Conservation (phyloP, 2,888 invertebrate species). For the Drosophila longiperda region DNA sequence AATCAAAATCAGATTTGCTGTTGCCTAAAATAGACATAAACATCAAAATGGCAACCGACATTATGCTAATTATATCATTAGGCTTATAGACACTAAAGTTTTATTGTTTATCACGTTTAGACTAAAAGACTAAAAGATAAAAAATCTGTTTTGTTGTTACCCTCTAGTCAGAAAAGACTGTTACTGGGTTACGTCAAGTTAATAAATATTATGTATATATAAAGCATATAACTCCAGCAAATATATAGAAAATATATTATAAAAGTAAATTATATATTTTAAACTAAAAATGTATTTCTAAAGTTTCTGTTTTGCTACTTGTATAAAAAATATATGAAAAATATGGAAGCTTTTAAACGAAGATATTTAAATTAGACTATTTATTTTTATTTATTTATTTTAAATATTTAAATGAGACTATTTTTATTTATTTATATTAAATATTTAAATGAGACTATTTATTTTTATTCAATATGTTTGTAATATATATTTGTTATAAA, state of each 20-base stretch:
- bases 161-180: neutral
- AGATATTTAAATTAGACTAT: neutral
- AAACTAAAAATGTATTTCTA: neutral
- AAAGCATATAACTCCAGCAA: neutral
- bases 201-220: neutral
- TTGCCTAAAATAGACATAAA: constrained; percentile 39
- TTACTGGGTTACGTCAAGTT: neutral
- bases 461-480: too few species aligned
- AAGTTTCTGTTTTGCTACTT: rapidly evolving
- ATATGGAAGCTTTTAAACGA: neutral
- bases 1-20: constrained; percentile 56
- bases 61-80: constrained; percentile 67
- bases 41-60: constrained; percentile 25
- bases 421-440: too few species aligned
- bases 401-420: too few species aligned
- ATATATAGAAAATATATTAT: neutral
- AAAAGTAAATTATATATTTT: neutral
- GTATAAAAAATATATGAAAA: neutral
- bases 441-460: neutral
- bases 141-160: neutral
- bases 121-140: neutral
- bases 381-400: neutral
- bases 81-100: constrained; percentile 41
- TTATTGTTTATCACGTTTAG: constrained; percentile 33
- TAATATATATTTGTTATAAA: too few species aligned